phyloP scores from a whole-genome alignment of 2,113 vertebrate species.

The Bambusicola thoracicus region DNA sequence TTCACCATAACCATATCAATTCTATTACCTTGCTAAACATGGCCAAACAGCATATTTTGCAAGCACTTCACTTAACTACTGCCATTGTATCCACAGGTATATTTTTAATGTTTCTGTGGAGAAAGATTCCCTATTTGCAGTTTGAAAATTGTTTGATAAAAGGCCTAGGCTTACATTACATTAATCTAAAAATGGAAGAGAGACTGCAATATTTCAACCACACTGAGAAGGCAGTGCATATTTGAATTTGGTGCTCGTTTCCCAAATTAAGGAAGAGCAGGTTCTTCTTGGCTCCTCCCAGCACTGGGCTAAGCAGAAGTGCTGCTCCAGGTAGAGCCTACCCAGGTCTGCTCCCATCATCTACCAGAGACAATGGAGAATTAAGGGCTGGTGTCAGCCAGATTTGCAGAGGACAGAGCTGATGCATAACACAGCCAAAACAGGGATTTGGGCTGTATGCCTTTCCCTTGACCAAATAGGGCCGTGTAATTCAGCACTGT shows the following conservation, averaged over 20 bases:
- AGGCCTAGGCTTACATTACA: background rate
- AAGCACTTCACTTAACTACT: background rate
- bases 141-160: background rate
- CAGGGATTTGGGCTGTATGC: background rate
- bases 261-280: background rate
- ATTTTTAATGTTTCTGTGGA: background rate
- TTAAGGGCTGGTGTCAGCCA: background rate
- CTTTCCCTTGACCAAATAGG: background rate
- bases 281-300: background rate
- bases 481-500: background rate
- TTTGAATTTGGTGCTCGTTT: background rate
- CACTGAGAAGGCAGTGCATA: background rate
- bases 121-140: background rate
- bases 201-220: background rate
- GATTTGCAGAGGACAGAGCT: background rate
- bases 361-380: background rate
- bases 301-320: background rate
- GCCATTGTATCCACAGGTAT: background rate
- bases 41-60: background rate
- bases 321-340: background rate
- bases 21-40: constrained; percentile 18
- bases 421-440: background rate
- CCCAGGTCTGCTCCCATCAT: background rate
- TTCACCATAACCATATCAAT: background rate
- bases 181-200: background rate